phyloP scores from a whole-genome alignment of 2,888 invertebrate genomes.

The Nesidiocoris tenuis region DNA sequence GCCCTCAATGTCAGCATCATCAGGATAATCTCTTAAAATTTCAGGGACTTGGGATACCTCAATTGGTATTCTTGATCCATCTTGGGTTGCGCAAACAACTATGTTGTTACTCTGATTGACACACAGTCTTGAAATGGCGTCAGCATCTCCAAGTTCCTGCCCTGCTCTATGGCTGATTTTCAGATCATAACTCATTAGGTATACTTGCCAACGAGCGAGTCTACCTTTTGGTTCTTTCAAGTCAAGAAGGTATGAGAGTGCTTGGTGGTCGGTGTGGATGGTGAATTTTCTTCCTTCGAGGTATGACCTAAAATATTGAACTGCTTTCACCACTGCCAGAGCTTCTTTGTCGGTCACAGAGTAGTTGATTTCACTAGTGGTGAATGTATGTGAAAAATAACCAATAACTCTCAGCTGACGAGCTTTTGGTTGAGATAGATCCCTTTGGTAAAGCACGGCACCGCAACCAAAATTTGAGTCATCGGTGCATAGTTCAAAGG shows the following conservation, averaged over 20 bases:
- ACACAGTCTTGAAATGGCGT: not conserved
- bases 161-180: constrained; percentile 10
- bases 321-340: constrained; percentile 14
- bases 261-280: constrained; percentile 25
- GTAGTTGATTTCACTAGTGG: constrained; percentile 3
- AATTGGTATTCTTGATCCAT: not conserved
- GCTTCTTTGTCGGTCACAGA: constrained; percentile 33
- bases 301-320: constrained; percentile 13
- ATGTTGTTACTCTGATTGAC: not conserved
- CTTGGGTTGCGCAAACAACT: not conserved
- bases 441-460: constrained; percentile 18
- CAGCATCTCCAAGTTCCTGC: constrained; percentile 13
- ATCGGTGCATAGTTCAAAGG: constrained; percentile 25
- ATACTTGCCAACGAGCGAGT: constrained; percentile 11
- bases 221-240: constrained; percentile 22
- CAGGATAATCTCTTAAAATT: constrained; percentile 11
- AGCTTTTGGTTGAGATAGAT: not conserved
- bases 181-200: constrained; percentile 8
- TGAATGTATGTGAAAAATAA: constrained; percentile 15
- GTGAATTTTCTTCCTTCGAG: not conserved
- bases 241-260: constrained; percentile 6
- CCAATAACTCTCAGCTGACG: constrained; percentile 22
- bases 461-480: constrained; percentile 14
- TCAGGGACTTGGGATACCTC: not conserved
- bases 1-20: not conserved